Percentiles rank a stretch among this genome's conserved stretches.
phyloP scores from a whole-genome alignment of 2,113 vertebrate genomes.

The Sinocyclocheilus anophthalmus region DNA sequence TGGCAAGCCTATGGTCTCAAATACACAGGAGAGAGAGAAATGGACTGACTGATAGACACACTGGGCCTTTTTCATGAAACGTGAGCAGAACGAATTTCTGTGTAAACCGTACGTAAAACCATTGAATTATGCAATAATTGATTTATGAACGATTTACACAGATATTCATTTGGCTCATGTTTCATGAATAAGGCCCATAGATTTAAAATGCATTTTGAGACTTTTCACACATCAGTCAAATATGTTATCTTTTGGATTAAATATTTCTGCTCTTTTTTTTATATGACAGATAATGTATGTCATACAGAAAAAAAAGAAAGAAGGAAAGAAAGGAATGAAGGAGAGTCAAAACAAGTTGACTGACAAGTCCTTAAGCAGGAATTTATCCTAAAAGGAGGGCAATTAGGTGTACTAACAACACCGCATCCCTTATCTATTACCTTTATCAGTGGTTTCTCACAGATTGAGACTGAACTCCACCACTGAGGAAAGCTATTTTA shows the following conservation, averaged over 20 bases:
- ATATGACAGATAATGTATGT: conserved; percentile 5
- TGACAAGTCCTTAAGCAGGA: conserved; percentile 54
- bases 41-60: conserved; percentile 34
- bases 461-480: conserved; percentile 29
- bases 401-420: conserved; percentile 49
- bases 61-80: conserved; percentile 4
- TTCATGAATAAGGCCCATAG: neutral
- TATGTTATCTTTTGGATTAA: neutral
- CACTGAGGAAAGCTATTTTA: conserved; percentile 27
- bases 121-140: neutral
- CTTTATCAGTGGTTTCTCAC: conserved; percentile 49
- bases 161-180: neutral
- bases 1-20: neutral
- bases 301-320: conserved; percentile 59
- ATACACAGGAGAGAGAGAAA: neutral
- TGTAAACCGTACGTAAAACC: neutral
- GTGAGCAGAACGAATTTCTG: neutral
- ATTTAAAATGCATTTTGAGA: neutral
- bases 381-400: conserved; percentile 44
- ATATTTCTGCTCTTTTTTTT: neutral
- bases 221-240: neutral
- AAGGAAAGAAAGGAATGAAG: conserved; percentile 58
- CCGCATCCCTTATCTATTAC: conserved; percentile 35
- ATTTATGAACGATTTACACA: neutral
- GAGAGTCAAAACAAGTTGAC: conserved; percentile 65